Evolutionary conservation across 1,140 invertebrate genomes (phyloP), one percentile per base, ranked within the genome.

Genomic region (Drosophila azteca): DNA sequence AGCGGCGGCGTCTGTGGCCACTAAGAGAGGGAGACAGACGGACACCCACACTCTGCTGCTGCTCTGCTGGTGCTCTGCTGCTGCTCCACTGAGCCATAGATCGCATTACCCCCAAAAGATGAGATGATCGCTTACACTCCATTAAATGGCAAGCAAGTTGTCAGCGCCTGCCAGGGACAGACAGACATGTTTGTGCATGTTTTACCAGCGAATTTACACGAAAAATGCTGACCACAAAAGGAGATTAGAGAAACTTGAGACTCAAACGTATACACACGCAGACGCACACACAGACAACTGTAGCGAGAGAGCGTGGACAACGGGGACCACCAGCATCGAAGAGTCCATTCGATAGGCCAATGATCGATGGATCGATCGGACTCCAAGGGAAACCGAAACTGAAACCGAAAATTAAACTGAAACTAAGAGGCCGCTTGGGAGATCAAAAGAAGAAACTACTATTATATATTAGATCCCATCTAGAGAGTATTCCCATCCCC

Each of bases 121-220:
- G 24, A 6, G 24, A 39, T 31, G 31, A 31, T 31, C 31, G 31
- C 31, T 39, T 13, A 67, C 61, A 66, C 64, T 52, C 62, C 61
- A 67, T 67, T 67, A 67, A 39, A 39, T 63, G 48, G 45, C 66
- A 46, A 45, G 64, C 62, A 53, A 53, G 64, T 66, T 67, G 64
- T 67, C 64, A 66, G 48, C 64, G 29, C 31, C 20, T 39, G 35
- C 35, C 35, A 39, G 35, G 11, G 35, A 39, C 11, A 39, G 13
- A 39, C 11, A 4, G 35, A 39, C 11, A 39, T 39, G 35, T 13
- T 39, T 11, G 35, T 39, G 64, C 80, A 72, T 81, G 82, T 84
- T 84, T 78, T 77, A 80, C 80, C 72, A 77, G 59, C 63, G 71
- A 84, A 74, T 77, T 73, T 76, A 84, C 80, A 84, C 81, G 80